Conservation (phyloP, 2,797 vertebrate genomes). For the Chelon labrosus region DNA sequence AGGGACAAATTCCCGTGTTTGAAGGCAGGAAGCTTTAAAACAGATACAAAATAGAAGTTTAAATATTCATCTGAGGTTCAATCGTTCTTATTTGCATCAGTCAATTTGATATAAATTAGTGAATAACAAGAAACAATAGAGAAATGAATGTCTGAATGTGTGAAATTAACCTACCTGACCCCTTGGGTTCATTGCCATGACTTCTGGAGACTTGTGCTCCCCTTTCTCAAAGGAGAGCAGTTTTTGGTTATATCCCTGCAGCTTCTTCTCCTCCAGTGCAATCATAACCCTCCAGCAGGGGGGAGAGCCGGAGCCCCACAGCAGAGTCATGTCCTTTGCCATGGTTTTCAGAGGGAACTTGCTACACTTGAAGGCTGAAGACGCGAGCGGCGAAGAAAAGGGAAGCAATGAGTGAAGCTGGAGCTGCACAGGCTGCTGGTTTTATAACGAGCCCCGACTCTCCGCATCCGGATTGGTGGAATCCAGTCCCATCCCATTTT, state of each 20-base stretch:
- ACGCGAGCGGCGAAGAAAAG: not conserved
- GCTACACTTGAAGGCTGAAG: not conserved
- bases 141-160: not conserved
- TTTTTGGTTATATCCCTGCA: conserved; percentile 77
- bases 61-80: not conserved
- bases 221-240: conserved; percentile 73
- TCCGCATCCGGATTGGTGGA: conserved; percentile 37
- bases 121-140: not conserved
- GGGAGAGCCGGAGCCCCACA: conserved; percentile 82
- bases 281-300: conserved; percentile 85
- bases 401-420: not conserved
- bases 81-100: not conserved
- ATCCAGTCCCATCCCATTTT: conserved; percentile 46
- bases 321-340: conserved; percentile 80
- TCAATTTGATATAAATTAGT: not conserved
- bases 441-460: conserved; percentile 43
- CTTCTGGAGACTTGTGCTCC: conserved; percentile 76
- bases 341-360: conserved; percentile 43
- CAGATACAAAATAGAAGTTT: conserved; percentile 6
- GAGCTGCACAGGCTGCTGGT: not conserved
- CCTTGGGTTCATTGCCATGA: conserved; percentile 80
- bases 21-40: conserved; percentile 81
- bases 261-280: conserved; percentile 82
- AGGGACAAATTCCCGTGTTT: conserved; percentile 71
- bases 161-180: conserved; percentile 71